Conservation (phyloP, 2,797 vertebrate species). For the Discoglossus pictus region DNA sequence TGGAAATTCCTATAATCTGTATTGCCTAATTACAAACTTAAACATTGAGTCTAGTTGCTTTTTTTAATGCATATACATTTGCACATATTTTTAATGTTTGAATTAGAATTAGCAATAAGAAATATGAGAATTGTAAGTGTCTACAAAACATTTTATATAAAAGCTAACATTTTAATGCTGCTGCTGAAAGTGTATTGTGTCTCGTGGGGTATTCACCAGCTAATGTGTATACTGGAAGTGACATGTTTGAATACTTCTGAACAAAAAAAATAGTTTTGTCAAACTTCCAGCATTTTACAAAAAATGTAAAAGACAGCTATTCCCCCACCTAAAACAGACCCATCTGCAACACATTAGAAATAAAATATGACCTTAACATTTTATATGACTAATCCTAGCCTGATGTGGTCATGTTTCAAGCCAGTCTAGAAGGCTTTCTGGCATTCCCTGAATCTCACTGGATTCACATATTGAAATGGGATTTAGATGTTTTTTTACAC, state of each 20-base stretch:
- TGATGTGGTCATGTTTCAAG: slow-evolving; percentile 61
- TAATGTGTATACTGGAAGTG: slow-evolving; percentile 8
- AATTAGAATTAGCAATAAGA: too few relatives aligned
- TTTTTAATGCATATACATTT: too few relatives aligned
- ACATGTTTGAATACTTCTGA: slow-evolving; percentile 27
- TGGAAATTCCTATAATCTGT: too few relatives aligned
- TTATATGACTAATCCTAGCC: slow-evolving; percentile 55
- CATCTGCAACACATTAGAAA: slow-evolving; percentile 67
- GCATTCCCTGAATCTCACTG: slow-evolving; percentile 60
- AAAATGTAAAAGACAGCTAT: slow-evolving; percentile 58
- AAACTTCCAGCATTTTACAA: slow-evolving; percentile 40
- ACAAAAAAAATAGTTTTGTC: slow-evolving; percentile 37
- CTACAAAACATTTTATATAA: background rate
- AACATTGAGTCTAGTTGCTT: too few relatives aligned
- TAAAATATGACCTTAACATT: slow-evolving; percentile 61
- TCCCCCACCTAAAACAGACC: slow-evolving; percentile 55
- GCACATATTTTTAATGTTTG: too few relatives aligned
- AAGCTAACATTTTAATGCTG: background rate
- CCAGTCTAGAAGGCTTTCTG: slow-evolving; percentile 55
- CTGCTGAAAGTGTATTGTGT: slow-evolving; percentile 22
- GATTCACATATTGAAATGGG: slow-evolving; percentile 58
- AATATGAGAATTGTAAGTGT: too few relatives aligned
- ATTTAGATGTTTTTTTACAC: slow-evolving; percentile 59
- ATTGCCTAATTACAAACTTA: too few relatives aligned
- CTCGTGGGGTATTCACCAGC: slow-evolving; percentile 15